phyloP scores from a whole-genome alignment of 2,113 vertebrate species.

The Labrus mixtus region DNA sequence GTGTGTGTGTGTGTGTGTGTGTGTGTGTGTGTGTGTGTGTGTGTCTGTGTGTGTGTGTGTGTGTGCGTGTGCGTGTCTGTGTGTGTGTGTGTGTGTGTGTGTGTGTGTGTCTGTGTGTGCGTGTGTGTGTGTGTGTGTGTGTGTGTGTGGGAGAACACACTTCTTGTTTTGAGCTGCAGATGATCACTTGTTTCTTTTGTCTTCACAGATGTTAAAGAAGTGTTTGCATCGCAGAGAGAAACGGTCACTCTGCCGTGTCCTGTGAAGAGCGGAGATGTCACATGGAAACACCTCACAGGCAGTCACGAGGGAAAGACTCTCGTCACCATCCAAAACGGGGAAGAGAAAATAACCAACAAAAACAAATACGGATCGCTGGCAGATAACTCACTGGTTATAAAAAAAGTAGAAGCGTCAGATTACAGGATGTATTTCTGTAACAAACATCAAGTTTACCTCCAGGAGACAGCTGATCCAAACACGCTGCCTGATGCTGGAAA shows the following conservation, averaged over 20 bases:
- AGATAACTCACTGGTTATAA: constrained; percentile 10
- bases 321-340: not conserved
- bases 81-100: too few relatives aligned
- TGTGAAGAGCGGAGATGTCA: not conserved
- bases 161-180: too few relatives aligned
- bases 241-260: constrained; percentile 15
- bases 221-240: accelerated
- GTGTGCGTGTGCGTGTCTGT: too few relatives aligned
- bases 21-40: too few relatives aligned
- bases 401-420: accelerated
- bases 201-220: accelerated
- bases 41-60: too few relatives aligned
- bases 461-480: not conserved
- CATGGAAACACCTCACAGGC: not conserved
- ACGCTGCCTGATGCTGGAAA: not conserved
- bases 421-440: constrained; percentile 17
- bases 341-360: accelerated
- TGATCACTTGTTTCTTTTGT: not conserved
- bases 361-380: not conserved
- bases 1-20: too few relatives aligned
- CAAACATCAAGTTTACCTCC: accelerated
- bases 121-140: too few relatives aligned
- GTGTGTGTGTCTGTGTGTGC: too few relatives aligned
- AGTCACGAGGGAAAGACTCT: accelerated
- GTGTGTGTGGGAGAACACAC: too few relatives aligned